Evolutionary conservation across 2,113 vertebrate genomes (phyloP).

Genomic region (Canis aureus): DNA sequence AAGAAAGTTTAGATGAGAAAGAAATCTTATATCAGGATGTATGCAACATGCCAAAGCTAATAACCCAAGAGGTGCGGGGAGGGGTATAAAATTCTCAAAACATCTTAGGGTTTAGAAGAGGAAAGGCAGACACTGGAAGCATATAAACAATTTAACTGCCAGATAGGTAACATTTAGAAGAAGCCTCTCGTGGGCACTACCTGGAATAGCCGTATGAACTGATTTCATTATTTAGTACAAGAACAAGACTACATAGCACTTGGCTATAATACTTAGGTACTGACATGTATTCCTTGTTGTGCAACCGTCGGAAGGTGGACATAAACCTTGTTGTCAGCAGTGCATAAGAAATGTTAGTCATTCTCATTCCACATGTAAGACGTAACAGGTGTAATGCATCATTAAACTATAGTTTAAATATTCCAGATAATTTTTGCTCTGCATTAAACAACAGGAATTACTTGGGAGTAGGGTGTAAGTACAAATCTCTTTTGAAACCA

Average conservation of each 20-base stretch:
- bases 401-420: neutral
- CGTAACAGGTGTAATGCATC: neutral
- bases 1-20: neutral
- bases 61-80: neutral
- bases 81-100: neutral
- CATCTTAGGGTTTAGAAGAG: neutral
- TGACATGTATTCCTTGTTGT: neutral
- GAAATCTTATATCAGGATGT: neutral
- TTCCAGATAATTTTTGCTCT: neutral
- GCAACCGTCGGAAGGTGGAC: neutral
- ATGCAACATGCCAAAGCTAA: neutral
- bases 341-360: neutral
- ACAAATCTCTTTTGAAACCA: constrained; percentile 10
- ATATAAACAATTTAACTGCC: neutral
- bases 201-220: neutral
- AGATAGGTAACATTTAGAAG: neutral
- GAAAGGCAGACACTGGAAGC: neutral
- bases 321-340: neutral
- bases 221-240: neutral
- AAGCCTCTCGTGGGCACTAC: neutral
- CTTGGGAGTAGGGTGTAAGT: neutral
- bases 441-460: neutral
- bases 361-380: neutral
- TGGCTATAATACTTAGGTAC: neutral
- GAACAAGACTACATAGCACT: neutral